phyloP scores from a whole-genome alignment of 2,113 vertebrate genomes.

The Albula goreensis region DNA sequence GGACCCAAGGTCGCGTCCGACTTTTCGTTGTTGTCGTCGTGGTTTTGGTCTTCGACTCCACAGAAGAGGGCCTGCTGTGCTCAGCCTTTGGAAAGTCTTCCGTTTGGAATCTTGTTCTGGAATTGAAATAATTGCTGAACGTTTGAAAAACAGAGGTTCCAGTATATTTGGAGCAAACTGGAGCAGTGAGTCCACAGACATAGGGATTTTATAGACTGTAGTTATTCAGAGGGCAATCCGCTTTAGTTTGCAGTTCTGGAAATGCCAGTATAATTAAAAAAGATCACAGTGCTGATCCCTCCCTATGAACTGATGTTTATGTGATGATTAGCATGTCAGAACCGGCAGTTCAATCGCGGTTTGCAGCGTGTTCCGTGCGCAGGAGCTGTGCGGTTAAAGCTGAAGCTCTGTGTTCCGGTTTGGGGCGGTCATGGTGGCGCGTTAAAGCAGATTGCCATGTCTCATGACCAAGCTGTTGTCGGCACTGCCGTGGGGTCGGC shows the following conservation, averaged over 20 bases:
- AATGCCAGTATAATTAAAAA: not conserved
- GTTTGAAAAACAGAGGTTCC: not conserved
- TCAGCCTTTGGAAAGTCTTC: slow-evolving; percentile 25
- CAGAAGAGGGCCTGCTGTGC: slow-evolving; percentile 20
- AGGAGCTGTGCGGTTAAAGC: not conserved
- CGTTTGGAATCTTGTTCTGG: slow-evolving; percentile 16
- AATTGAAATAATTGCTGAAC: slow-evolving; percentile 35
- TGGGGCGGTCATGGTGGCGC: not conserved
- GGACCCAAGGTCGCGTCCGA: not conserved
- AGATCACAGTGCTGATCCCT: not conserved
- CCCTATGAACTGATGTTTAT: not conserved
- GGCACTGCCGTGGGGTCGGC: not conserved
- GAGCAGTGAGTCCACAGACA: too few species aligned
- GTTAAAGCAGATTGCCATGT: not conserved
- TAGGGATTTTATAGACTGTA: too few species aligned
- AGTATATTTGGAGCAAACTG: not conserved
- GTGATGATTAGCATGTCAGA: not conserved
- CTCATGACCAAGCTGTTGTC: not conserved
- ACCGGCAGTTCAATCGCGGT: not conserved
- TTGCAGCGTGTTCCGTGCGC: not conserved
- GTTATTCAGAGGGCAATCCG: too few species aligned
- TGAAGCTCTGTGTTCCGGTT: not conserved
- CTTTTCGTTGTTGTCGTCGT: not conserved
- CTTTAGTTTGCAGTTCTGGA: not conserved
- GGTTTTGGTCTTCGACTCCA: not conserved